phyloP scores from a whole-genome alignment of 2,797 vertebrate species.

The Macroramphosus scolopax region DNA sequence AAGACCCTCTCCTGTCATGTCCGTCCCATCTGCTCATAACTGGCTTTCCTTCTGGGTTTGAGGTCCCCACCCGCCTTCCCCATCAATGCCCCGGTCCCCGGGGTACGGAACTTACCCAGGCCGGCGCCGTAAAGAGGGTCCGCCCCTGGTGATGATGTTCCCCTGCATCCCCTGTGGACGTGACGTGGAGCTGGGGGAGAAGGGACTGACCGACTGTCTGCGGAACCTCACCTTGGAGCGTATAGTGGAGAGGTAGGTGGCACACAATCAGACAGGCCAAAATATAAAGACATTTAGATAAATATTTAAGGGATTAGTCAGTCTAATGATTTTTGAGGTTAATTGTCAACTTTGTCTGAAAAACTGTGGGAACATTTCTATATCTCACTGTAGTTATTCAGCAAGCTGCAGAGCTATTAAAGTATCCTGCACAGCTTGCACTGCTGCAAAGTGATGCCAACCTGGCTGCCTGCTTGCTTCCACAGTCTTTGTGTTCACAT shows the following conservation, averaged over 20 bases:
- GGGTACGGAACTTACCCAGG: slow-evolving; percentile 90
- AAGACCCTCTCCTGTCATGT: background rate
- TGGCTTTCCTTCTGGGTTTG: slow-evolving; percentile 4
- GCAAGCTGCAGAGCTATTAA: no score
- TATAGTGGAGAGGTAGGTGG: slow-evolving; percentile 86
- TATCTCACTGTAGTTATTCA: no score
- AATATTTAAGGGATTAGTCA: no score
- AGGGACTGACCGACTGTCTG: slow-evolving; percentile 89
- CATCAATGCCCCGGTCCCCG: slow-evolving; percentile 61
- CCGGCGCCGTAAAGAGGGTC: slow-evolving; percentile 85
- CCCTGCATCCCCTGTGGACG: slow-evolving; percentile 87
- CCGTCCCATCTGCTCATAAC: slow-evolving; percentile 6
- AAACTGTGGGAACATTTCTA: no score
- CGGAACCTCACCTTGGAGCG: slow-evolving; percentile 95
- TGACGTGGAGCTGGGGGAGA: slow-evolving; percentile 92
- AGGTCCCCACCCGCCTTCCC: slow-evolving; percentile 63
- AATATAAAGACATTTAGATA: no score
- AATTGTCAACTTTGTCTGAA: no score
- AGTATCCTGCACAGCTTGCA: no score
- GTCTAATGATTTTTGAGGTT: no score
- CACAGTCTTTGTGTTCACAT: no score
- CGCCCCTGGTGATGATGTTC: slow-evolving; percentile 83
- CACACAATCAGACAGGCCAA: no score
- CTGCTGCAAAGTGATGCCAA: no score
- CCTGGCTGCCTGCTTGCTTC: no score